These are phyloP conservation scores for Struthio camelus DNA, from an alignment of 2,113 vertebrate genomes.

Conservation along the genomic window DNA sequence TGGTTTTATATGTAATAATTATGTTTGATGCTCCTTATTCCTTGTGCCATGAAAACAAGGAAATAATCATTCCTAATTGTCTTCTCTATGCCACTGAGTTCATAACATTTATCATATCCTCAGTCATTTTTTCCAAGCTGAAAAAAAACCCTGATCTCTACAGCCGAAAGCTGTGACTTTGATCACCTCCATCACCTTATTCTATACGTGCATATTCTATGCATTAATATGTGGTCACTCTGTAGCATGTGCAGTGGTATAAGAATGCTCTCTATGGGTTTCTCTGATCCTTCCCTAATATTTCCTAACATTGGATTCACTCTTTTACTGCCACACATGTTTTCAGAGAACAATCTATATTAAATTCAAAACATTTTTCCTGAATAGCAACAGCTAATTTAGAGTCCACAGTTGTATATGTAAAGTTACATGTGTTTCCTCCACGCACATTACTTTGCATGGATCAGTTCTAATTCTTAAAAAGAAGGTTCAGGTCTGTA, in stretches of 20 bases:
- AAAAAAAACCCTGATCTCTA: background rate
- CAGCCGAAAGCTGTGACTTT: background rate
- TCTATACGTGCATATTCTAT: background rate
- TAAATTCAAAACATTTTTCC: background rate
- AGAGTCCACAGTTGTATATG: background rate
- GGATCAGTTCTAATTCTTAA: background rate
- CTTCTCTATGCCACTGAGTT: background rate
- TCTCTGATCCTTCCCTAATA: background rate
- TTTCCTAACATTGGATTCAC: background rate
- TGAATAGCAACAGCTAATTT: background rate
- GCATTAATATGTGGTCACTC: background rate
- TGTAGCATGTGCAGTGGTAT: background rate
- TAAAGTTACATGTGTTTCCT: background rate
- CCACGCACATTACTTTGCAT: rapidly evolving
- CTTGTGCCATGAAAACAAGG: slow-evolving; percentile 11
- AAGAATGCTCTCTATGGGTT: background rate
- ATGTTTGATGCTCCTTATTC: background rate
- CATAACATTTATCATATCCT: background rate
- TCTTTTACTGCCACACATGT: background rate
- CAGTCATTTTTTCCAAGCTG: background rate
- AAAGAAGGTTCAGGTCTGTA: background rate
- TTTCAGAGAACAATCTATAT: background rate
- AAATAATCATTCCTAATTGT: slow-evolving; percentile 34
- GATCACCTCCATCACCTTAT: background rate
- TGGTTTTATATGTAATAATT: background rate